Conservation (phyloP, 92 coral and sea anemone genomes). For the Umimayanthus chanpuru region DNA sequence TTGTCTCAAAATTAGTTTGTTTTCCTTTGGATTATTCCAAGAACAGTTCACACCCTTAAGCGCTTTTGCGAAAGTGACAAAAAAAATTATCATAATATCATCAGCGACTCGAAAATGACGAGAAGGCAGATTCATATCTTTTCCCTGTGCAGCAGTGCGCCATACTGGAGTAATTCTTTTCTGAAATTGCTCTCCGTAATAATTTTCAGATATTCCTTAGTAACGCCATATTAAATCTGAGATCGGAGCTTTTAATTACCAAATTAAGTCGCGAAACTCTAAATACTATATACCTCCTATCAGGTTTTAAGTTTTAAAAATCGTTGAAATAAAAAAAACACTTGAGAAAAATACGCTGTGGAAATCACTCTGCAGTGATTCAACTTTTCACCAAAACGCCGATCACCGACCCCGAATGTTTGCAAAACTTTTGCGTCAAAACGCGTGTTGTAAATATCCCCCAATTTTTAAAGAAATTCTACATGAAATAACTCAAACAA, state of each 20-base stretch:
- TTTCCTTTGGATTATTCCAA: background rate
- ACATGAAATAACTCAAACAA: background rate
- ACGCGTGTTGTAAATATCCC: background rate
- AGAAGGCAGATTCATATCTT: slow-evolving; percentile 9
- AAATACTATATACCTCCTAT: background rate
- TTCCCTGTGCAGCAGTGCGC: background rate
- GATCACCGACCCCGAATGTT: background rate
- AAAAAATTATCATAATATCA: background rate
- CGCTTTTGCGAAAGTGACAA: background rate
- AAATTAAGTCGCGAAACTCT: background rate
- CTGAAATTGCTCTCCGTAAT: background rate
- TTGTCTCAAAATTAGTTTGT: background rate
- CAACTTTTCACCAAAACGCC: background rate
- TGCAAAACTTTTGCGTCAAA: background rate
- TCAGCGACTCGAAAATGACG: slow-evolving; percentile 15
- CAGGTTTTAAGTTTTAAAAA: background rate
- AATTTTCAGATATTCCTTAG: background rate
- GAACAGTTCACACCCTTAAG: slow-evolving; percentile 8
- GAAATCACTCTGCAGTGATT: background rate
- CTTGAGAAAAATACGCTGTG: background rate
- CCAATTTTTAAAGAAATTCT: background rate
- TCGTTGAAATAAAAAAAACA: background rate
- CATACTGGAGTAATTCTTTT: background rate
- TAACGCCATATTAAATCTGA: slow-evolving; percentile 1
- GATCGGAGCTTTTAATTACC: background rate